Evolutionary conservation across 2,113 vertebrate genomes (phyloP).

Genomic region (Nibea albiflora): DNA sequence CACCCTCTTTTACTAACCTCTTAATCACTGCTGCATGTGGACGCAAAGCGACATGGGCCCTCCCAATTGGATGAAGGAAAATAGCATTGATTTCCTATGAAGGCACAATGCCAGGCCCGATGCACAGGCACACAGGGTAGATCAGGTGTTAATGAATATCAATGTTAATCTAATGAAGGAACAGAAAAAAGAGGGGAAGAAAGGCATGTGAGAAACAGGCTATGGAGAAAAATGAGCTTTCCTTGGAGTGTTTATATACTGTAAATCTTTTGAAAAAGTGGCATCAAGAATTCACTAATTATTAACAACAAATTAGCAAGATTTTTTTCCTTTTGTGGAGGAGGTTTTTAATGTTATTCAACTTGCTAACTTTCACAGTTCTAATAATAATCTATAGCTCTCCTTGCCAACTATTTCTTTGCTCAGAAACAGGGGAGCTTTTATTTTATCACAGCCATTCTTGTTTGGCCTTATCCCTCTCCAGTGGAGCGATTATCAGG

Average conservation of each 20-base stretch:
- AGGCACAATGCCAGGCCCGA: constrained; percentile 55
- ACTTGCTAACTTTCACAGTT: constrained; percentile 1
- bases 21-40: constrained; percentile 62
- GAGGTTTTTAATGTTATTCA: not conserved
- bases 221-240: constrained; percentile 10
- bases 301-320: not conserved
- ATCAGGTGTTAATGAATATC: constrained; percentile 80
- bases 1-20: constrained; percentile 31
- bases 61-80: constrained; percentile 71
- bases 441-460: constrained; percentile 48
- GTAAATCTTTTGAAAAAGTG: not conserved
- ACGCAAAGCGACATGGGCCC: constrained; percentile 38
- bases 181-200: not conserved
- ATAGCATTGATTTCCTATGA: constrained; percentile 79
- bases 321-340: not conserved
- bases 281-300: not conserved
- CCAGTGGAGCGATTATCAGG: constrained; percentile 56
- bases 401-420: constrained; percentile 11
- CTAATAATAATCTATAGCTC: not conserved
- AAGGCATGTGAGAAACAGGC: constrained; percentile 5
- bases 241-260: not conserved
- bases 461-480: constrained; percentile 43
- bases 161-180: constrained; percentile 68
- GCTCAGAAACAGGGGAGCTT: constrained; percentile 31
- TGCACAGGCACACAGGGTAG: constrained; percentile 49